A percentile compares a stretch with the other conserved stretches of the same genome.
These are phyloP conservation scores for Operophtera brumata DNA, from an alignment of 2,888 invertebrate species.

Conservation along the genomic window DNA sequence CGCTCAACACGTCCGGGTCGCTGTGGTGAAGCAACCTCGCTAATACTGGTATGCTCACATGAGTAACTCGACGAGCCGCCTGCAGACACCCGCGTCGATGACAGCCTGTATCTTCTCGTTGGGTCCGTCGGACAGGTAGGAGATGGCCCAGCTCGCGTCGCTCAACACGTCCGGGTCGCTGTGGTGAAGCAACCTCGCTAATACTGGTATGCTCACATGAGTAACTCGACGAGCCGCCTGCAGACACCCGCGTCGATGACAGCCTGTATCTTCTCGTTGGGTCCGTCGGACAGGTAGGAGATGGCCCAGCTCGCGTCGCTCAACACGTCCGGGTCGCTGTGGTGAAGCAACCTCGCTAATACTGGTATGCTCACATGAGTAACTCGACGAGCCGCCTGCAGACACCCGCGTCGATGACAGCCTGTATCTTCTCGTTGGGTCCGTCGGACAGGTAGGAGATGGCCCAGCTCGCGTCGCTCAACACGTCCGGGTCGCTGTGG, in stretches of 20 bases:
- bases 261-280: conserved; percentile 98
- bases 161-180: conserved; percentile 93
- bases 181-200: conserved; percentile 93
- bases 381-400: conserved; percentile 87
- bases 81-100: conserved; percentile 96
- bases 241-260: conserved; percentile 98
- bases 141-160: conserved; percentile 98
- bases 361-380: conserved; percentile 87
- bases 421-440: conserved; percentile 98
- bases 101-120: conserved; percentile 99
- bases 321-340: conserved; percentile 92
- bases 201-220: conserved; percentile 87
- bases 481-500: conserved; percentile 92
- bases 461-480: conserved; percentile 98
- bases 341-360: conserved; percentile 91
- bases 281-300: conserved; percentile 97
- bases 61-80: conserved; percentile 84
- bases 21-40: conserved; percentile 92
- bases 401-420: conserved; percentile 97
- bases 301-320: conserved; percentile 98
- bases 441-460: conserved; percentile 97
- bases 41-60: conserved; percentile 89
- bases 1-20: conserved; percentile 94
- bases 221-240: conserved; percentile 84
- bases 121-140: conserved; percentile 97